These are phyloP conservation scores for Sarcophaga rosellei DNA, from an alignment of 2,888 invertebrate species.

Conservation along the genomic window DNA sequence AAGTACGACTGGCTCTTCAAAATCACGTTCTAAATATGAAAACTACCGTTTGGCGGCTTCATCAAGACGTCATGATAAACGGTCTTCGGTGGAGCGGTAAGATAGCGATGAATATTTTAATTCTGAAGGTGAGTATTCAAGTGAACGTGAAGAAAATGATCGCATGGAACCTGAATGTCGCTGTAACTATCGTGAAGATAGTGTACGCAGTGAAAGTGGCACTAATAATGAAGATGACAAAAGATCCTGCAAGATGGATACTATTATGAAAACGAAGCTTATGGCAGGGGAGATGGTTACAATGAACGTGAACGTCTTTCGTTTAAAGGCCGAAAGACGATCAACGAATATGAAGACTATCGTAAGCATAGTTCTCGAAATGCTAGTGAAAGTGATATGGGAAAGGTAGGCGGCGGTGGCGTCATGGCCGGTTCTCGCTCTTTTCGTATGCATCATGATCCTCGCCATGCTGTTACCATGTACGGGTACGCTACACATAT, in stretches of 20 bases:
- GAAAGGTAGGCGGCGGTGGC: conserved; percentile 73
- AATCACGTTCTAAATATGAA: conserved; percentile 60
- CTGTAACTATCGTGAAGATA: conserved; percentile 83
- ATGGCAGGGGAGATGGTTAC: conserved; percentile 52
- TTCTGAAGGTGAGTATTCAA: too few relatives aligned
- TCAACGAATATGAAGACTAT: conserved; percentile 79
- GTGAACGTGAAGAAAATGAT: too few relatives aligned
- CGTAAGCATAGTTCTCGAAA: conserved; percentile 79
- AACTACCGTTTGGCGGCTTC: conserved; percentile 52
- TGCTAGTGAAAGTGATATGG: conserved; percentile 78
- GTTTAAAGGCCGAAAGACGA: conserved; percentile 65
- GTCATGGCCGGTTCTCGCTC: conserved; percentile 61
- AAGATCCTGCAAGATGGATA: conserved; percentile 71
- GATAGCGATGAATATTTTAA: conserved; percentile 86
- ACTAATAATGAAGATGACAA: conserved; percentile 62
- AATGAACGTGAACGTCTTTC: conserved; percentile 64
- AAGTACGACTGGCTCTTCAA: conserved; percentile 53
- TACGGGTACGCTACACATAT: conserved; percentile 82
- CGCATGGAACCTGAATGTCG: conserved; percentile 81
- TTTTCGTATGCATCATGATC: too few relatives aligned
- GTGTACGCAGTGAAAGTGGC: conserved; percentile 75
- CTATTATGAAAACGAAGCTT: conserved; percentile 70
- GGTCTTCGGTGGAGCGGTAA: conserved; percentile 75
- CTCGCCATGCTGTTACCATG: conserved; percentile 72
- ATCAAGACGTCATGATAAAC: conserved; percentile 69